phyloP scores from a whole-genome alignment of 2,797 vertebrate species.

The Epinephelus malabaricus region DNA sequence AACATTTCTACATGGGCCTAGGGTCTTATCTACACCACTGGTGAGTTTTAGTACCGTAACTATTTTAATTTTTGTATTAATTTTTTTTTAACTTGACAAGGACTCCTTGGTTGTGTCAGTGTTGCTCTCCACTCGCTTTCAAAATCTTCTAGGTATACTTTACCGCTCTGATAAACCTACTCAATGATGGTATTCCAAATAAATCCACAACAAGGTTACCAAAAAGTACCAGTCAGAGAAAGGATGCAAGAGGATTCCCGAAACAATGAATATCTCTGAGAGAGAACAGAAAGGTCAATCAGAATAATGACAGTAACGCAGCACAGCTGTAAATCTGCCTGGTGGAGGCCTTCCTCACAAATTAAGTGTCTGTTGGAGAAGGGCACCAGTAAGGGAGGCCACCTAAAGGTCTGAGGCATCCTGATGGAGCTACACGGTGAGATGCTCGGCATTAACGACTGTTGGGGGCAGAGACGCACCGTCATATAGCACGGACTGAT shows the following conservation, averaged over 20 bases:
- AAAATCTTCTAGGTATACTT: too few species aligned
- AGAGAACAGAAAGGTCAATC: constrained; percentile 21
- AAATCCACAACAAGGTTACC: not conserved
- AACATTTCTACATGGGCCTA: too few species aligned
- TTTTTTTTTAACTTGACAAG: too few species aligned
- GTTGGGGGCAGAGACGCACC: not conserved
- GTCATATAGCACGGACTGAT: not conserved
- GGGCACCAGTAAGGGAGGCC: not conserved
- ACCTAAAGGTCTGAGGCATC: not conserved
- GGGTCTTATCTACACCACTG: too few species aligned
- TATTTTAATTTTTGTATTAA: too few species aligned
- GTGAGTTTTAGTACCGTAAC: too few species aligned
- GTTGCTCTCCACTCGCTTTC: too few species aligned
- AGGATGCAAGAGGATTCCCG: not conserved
- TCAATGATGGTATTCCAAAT: too few species aligned
- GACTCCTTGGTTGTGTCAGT: too few species aligned
- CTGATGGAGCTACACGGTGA: not conserved
- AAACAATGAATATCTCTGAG: constrained; percentile 2
- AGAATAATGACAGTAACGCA: constrained; percentile 22
- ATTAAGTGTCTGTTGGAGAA: constrained; percentile 13
- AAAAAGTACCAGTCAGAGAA: not conserved
- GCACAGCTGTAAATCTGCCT: constrained; percentile 31
- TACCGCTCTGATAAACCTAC: too few species aligned
- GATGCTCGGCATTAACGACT: not conserved
- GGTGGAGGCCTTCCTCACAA: constrained; percentile 3